phyloP scores from a whole-genome alignment of 2,888 invertebrate genomes.

The Apeira syringaria region DNA sequence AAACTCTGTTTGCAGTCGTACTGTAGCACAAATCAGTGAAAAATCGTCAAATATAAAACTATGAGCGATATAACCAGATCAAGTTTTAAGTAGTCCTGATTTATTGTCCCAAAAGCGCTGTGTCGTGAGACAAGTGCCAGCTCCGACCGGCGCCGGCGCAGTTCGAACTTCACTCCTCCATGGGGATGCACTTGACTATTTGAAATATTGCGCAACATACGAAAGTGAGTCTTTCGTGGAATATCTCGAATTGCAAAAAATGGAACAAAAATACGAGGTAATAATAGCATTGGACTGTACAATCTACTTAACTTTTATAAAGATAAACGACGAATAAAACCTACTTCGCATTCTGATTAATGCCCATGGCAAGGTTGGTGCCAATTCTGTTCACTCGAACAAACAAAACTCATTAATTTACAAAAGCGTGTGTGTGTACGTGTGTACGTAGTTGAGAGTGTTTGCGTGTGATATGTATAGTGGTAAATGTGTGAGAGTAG shows the following conservation, averaged over 20 bases:
- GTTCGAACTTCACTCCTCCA: conserved; percentile 60
- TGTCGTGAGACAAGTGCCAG: conserved; percentile 69
- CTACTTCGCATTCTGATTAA: too few relatives aligned
- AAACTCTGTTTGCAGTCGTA: too few relatives aligned
- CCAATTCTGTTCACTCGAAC: too few relatives aligned
- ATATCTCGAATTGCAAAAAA: conserved; percentile 1
- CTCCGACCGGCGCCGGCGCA: neutral
- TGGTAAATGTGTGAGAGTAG: too few relatives aligned
- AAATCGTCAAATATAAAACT: conserved; percentile 41
- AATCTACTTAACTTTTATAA: too few relatives aligned
- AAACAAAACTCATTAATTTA: too few relatives aligned
- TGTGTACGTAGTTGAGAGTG: too few relatives aligned
- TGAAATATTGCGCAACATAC: conserved; percentile 50
- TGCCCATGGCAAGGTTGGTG: too few relatives aligned
- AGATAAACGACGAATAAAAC: too few relatives aligned
- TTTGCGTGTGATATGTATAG: too few relatives aligned
- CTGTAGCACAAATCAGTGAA: too few relatives aligned
- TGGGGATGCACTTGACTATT: conserved; percentile 32
- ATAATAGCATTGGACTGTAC: neutral
- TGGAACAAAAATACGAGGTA: neutral
- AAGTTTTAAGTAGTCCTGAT: conserved; percentile 73
- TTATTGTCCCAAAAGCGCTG: conserved; percentile 59
- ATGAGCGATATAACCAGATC: conserved; percentile 20
- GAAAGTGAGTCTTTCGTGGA: conserved; percentile 9
- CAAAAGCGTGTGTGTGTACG: too few relatives aligned